Evolutionary conservation across 2,888 invertebrate genomes (phyloP).

Genomic region (Ectropis crepuscularia): DNA sequence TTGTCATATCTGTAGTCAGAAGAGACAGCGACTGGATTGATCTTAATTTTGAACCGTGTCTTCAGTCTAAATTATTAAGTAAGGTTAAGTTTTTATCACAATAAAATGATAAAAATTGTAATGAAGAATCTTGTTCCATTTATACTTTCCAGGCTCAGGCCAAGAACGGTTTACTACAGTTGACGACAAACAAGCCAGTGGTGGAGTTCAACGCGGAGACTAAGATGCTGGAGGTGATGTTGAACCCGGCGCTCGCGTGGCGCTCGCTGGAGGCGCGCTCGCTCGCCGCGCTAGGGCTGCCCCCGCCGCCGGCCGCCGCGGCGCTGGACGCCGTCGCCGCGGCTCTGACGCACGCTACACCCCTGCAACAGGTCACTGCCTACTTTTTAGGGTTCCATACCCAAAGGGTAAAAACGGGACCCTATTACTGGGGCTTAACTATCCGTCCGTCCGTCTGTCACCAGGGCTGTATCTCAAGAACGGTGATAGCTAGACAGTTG

Average conservation of each 20-base stretch:
- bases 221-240: constrained; percentile 95
- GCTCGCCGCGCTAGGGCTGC: constrained; percentile 92
- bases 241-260: constrained; percentile 93
- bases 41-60: no score
- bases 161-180: constrained; percentile 67
- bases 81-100: no score
- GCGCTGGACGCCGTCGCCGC: constrained; percentile 87
- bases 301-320: constrained; percentile 90
- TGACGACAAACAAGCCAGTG: constrained; percentile 87
- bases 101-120: no score
- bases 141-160: constrained; percentile 65
- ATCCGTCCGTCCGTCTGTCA: no score
- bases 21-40: no score
- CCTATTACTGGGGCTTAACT: no score
- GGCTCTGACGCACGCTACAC: constrained; percentile 93
- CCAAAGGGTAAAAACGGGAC: no score
- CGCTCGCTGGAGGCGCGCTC: constrained; percentile 95
- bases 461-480: no score
- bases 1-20: no score
- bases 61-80: no score
- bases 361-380: constrained; percentile 91
- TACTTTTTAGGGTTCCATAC: neutral
- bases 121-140: no score
- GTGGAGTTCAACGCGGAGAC: constrained; percentile 90
- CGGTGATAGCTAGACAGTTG: neutral